These are phyloP conservation scores for Lamellibrachia columna DNA, from an alignment of 2,888 invertebrate genomes.

Conservation along the genomic window DNA sequence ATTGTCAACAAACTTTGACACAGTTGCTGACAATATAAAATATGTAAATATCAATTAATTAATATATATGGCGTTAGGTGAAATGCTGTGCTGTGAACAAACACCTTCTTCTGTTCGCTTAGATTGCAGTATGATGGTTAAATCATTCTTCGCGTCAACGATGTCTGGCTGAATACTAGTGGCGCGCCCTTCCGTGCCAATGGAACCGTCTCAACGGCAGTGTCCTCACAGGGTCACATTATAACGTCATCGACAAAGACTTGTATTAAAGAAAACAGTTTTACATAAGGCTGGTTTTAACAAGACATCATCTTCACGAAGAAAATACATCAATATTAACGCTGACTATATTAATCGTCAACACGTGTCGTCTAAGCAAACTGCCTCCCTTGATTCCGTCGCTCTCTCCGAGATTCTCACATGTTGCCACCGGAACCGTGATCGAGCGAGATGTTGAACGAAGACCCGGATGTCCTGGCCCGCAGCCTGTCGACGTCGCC, in stretches of 20 bases:
- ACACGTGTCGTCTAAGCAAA: neutral
- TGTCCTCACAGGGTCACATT: too few relatives aligned
- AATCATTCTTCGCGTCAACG: too few relatives aligned
- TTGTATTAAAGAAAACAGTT: too few relatives aligned
- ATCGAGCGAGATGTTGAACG: neutral
- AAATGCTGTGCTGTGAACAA: neutral
- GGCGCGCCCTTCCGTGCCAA: too few relatives aligned
- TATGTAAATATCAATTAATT: neutral
- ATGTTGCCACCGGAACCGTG: neutral
- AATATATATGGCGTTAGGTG: neutral
- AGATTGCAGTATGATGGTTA: too few relatives aligned
- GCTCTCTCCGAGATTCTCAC: neutral
- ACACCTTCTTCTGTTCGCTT: neutral
- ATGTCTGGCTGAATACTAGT: too few relatives aligned
- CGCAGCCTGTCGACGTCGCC: constrained; percentile 7
- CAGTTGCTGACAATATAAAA: neutral
- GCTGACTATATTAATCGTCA: neutral
- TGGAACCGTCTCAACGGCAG: too few relatives aligned
- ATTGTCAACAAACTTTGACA: neutral
- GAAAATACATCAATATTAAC: neutral
- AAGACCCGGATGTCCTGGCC: neutral
- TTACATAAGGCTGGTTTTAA: too few relatives aligned
- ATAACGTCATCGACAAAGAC: too few relatives aligned
- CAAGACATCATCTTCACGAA: neutral
- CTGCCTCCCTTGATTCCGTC: neutral